Base-by-base conservation (phyloP, 2,797 vertebrate species). In the Channallabes apus region DNA sequence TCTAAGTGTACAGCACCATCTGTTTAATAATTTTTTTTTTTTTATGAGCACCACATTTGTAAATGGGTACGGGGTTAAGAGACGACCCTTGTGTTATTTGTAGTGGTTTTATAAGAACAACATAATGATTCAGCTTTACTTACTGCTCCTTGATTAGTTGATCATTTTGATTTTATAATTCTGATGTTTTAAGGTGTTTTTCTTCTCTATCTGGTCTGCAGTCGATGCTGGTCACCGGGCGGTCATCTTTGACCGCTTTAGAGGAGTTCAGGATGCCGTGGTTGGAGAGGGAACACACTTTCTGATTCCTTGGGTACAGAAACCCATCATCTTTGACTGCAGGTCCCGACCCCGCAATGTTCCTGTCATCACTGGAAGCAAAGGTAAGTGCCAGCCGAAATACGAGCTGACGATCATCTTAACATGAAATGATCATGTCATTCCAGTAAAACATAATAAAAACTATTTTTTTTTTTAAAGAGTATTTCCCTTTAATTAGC, bases 281-380 rank as follows among this genome's bases (percentile, higher is more conserved):
- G 95, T 96, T 3, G 97, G 96, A 3, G 97, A 99, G 91, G 98
- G 98, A 0, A 99, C 98, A 58, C 97, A 99, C 88, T 99, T 99
- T 84, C 94, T 99, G 75, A 98, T 99, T 91, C 98, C 98, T 14
- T 98, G 97, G 98, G 97, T 99, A 11, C 98, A 99, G 94, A 99
- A 97, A 69, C 98, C 98, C 2, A 96, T 99, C 83, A 91, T 99
- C 89, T 99, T 98, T 12, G 97, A 99, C 87, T 99, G 98, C 85
- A 97, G 98, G 82, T 98, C 98, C 58, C 96, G 97, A 46, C 98
- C 98, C 71, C 97, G 98, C 51, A 99, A 99, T 0, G 93, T 99
- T 27, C 98, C 98, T 0, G 98, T 99, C n/a, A 96, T 99, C 92
- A 99, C 98, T 9, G 97, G 98, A 83, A 99, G 98, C 91, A 99